A percentile compares a stretch with the other conserved stretches of the same genome.
Conservation (phyloP, 2,113 vertebrate species). For the Myotis brandtii region DNA sequence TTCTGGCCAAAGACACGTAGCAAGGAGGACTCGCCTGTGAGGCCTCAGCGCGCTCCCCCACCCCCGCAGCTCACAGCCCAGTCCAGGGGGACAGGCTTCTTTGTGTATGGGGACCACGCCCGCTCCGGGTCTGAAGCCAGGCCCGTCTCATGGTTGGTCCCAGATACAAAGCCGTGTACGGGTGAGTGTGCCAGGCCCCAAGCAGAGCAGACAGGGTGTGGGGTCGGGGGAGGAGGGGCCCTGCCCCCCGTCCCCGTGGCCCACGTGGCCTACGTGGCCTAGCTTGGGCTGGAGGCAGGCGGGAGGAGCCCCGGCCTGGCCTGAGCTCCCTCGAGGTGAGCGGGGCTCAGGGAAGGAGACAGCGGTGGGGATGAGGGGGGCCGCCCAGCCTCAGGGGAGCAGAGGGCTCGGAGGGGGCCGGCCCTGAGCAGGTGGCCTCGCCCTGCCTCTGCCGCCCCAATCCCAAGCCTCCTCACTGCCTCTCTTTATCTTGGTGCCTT, state of each 20-base stretch:
- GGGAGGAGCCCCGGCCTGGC: accelerated
- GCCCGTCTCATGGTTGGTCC: not conserved
- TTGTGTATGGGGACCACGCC: not conserved
- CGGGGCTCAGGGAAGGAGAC: not conserved
- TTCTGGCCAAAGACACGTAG: not conserved
- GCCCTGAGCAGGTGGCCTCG: too few species aligned
- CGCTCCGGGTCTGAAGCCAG: not conserved
- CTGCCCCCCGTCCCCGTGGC: too few species aligned
- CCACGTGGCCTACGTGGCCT: accelerated
- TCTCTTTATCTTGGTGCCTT: conserved; percentile 40
- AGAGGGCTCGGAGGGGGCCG: accelerated
- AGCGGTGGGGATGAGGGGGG: not conserved
- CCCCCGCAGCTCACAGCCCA: not conserved
- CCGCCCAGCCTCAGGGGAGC: accelerated
- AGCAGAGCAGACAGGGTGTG: not conserved
- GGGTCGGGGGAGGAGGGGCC: not conserved
- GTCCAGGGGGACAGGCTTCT: accelerated
- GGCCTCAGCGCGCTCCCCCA: too few species aligned
- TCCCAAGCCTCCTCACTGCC: accelerated
- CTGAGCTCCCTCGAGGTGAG: not conserved
- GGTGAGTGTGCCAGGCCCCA: not conserved
- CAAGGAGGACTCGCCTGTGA: not conserved
- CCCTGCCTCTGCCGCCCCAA: not conserved
- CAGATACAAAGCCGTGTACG: accelerated
- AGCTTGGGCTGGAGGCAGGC: not conserved